Evolutionary conservation across 2,888 invertebrate species (phyloP), one percentile per base, ranked within the genome.

Genomic region (Caradrina clavipalpis): DNA sequence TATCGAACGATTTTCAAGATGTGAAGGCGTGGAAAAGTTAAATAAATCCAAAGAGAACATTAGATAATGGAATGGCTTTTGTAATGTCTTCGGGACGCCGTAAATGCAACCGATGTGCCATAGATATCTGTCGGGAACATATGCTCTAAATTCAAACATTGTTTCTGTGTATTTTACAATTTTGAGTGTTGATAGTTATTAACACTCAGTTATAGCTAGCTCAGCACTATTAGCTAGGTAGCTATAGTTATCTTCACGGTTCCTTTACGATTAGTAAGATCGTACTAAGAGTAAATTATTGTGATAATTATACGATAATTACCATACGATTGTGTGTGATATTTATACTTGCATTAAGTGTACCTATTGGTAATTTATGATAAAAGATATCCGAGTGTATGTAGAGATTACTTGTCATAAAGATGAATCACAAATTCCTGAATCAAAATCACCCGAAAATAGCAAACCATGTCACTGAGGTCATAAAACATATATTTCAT

Each of bases 61-160:
- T 94, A 95, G 95, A 95, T 95, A 95, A 94, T 92, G 92, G 91
- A 95, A 96, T 95, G 92, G 95, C 93, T 92, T 94, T 94, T 94
- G 94, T 95, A 96, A 95, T 95, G 95, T 95, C 90, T 95, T 95
- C 92, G 94, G 94, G 94, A 93, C 91, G 94, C 90, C 94, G 94
- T 95, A 94, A 95, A 95, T 94, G 95, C 95, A 95, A 92, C 94
- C 93, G 91, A 94, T 92, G 92, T 94, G 92, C 91, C 92, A 90
- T 93, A 91, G 89, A 92, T 94, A 91, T 93, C 90, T 92, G 93
- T 92, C 90, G 84, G 80, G 83, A 88, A 90, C 91, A 91, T 90
- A 89, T 86, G 89, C 82, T 85, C 80, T 21, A 83, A 83, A 87
- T 85, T 89, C 86, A 87, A 89, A 89, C 86, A 90, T 88, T 88